A percentile compares a stretch with the other conserved stretches of the same genome.
Conservation (phyloP, 2,888 invertebrate species). For the Lumbricus terrestris region DNA sequence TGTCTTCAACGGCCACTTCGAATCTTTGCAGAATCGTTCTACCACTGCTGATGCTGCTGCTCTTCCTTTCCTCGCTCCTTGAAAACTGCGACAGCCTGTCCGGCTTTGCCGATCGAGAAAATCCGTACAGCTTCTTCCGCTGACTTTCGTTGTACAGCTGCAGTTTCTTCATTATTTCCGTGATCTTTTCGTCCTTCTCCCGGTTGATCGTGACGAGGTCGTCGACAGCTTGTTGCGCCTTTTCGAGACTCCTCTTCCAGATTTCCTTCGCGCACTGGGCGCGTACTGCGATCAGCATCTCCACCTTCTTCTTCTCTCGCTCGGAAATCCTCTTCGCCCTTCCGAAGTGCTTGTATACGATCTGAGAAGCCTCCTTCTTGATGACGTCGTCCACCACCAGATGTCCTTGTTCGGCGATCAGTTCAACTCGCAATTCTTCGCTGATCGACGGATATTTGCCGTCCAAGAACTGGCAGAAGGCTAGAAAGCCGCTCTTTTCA, state of each 20-base stretch:
- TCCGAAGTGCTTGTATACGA: slow-evolving; percentile 12
- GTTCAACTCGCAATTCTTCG: slow-evolving; percentile 17
- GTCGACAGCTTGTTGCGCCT: neutral
- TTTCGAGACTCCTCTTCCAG: slow-evolving; percentile 4
- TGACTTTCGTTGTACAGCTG: neutral
- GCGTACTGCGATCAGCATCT: neutral
- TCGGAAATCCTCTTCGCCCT: slow-evolving; percentile 10
- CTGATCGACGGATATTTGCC: neutral
- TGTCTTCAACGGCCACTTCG: slow-evolving; percentile 12
- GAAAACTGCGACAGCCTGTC: neutral
- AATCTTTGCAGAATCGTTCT: neutral
- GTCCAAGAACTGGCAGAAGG: slow-evolving; percentile 15
- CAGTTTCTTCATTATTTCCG: neutral
- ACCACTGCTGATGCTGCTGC: neutral
- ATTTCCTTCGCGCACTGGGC: neutral
- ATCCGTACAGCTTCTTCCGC: neutral
- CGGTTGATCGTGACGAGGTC: neutral
- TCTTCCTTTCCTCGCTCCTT: neutral
- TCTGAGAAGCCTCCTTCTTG: neutral
- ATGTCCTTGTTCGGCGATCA: slow-evolving; percentile 4
- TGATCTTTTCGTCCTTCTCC: slow-evolving; percentile 15
- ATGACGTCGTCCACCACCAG: neutral
- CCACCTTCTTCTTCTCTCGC: neutral
- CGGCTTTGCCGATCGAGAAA: neutral
- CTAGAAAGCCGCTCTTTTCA: neutral